These are phyloP conservation scores for Narcine bancroftii DNA, from an alignment of 2,113 vertebrate genomes.

Conservation along the genomic window DNA sequence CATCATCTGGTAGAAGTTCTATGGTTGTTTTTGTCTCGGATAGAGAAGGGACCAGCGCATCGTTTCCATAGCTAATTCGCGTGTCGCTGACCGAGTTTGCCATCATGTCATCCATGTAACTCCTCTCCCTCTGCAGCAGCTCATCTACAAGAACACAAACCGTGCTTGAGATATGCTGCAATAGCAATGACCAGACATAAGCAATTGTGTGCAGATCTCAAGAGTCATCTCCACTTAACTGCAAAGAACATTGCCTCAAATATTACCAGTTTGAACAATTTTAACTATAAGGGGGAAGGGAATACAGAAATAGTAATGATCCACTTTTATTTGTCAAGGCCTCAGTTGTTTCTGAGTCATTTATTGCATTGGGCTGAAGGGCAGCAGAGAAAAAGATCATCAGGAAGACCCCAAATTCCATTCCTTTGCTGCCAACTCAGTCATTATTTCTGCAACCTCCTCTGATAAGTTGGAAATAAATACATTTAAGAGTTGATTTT, in stretches of 20 bases:
- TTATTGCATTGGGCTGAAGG: no score
- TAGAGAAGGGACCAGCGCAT: slow-evolving; percentile 89
- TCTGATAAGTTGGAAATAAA: no score
- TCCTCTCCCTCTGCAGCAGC: slow-evolving; percentile 87
- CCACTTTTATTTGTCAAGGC: neutral
- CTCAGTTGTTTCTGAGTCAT: neutral
- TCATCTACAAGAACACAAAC: slow-evolving; percentile 60
- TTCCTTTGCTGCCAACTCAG: no score
- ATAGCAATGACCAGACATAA: neutral
- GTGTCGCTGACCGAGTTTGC: slow-evolving; percentile 87
- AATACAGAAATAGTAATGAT: neutral
- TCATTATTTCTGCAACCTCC: no score
- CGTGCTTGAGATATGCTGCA: neutral
- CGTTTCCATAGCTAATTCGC: slow-evolving; percentile 92
- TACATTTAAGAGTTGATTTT: no score
- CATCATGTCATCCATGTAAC: slow-evolving; percentile 86
- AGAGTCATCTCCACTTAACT: neutral
- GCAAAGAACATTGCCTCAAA: neutral
- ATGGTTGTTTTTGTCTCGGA: slow-evolving; percentile 79
- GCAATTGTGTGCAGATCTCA: neutral
- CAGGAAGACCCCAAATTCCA: no score
- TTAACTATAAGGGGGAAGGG: neutral
- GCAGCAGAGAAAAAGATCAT: no score
- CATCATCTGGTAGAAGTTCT: slow-evolving; percentile 78
- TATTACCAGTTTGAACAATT: neutral